Evolutionary conservation across 2,797 vertebrate genomes (phyloP).

Genomic region (Phataginus tricuspis): DNA sequence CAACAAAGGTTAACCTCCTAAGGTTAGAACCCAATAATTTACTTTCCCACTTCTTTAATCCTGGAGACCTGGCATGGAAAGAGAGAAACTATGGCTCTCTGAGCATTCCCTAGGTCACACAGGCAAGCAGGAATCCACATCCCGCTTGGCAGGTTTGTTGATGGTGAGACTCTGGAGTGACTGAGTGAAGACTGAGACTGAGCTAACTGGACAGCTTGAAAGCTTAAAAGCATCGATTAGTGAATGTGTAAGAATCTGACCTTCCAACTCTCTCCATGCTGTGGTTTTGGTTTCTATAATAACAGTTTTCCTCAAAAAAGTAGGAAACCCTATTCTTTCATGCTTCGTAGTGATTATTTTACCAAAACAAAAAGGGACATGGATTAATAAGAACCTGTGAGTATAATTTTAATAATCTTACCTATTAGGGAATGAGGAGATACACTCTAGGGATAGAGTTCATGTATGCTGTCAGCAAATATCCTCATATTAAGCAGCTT

Average conservation of each 20-base stretch:
- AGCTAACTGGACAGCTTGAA: conserved; percentile 46
- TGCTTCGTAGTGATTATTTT: not conserved
- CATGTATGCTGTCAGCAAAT: too few relatives aligned
- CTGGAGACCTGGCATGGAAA: not conserved
- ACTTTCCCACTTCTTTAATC: not conserved
- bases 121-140: not conserved
- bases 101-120: not conserved
- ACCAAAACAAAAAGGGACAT: not conserved
- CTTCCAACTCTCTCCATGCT: not conserved
- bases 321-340: not conserved
- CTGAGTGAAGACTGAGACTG: conserved; percentile 36
- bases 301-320: not conserved
- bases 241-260: conserved; percentile 28
- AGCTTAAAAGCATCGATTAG: conserved; percentile 64
- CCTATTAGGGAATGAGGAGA: not conserved
- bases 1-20: not conserved
- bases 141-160: conserved; percentile 23
- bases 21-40: not conserved
- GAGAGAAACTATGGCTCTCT: not conserved
- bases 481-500: not conserved
- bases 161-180: conserved; percentile 22
- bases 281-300: not conserved
- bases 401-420: not conserved
- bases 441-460: not conserved
- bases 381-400: not conserved